Evolutionary conservation across 2,797 vertebrate genomes (phyloP).

Genomic region (Naso thynnoides): DNA sequence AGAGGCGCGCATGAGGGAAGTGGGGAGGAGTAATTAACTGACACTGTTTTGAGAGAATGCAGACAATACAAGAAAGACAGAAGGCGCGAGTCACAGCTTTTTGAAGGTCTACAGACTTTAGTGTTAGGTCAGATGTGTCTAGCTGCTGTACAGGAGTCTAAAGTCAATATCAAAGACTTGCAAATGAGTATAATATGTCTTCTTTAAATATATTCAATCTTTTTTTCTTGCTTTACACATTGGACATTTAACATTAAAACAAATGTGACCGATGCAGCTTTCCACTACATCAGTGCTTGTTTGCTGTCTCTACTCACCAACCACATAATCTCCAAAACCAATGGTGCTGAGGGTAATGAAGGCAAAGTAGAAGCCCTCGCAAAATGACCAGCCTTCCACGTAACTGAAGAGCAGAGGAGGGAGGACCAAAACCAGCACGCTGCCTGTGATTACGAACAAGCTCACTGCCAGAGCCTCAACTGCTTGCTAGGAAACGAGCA

Average conservation of each 20-base stretch:
- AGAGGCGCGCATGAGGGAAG: too few species aligned
- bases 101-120: too few species aligned
- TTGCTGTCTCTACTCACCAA: constrained; percentile 82
- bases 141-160: too few species aligned
- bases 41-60: too few species aligned
- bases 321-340: constrained; percentile 94
- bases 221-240: not conserved
- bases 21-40: too few species aligned
- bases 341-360: constrained; percentile 97
- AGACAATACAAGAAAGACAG: too few species aligned
- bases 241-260: not conserved
- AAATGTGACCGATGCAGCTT: not conserved
- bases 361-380: constrained; percentile 95
- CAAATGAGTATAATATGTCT: too few species aligned
- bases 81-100: too few species aligned
- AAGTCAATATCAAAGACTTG: too few species aligned
- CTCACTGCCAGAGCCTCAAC: constrained; percentile 85
- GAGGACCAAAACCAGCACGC: constrained; percentile 89
- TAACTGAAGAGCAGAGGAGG: constrained; percentile 93
- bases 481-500: constrained; percentile 69
- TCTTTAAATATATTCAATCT: not conserved
- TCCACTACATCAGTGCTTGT: constrained; percentile 29
- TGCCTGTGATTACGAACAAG: constrained; percentile 87
- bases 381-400: constrained; percentile 91
- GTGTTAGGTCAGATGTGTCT: too few species aligned